A percentile compares a stretch with the other conserved stretches of the same genome.
phyloP scores from a whole-genome alignment of 2,113 vertebrate genomes.

The Grantiella picta region DNA sequence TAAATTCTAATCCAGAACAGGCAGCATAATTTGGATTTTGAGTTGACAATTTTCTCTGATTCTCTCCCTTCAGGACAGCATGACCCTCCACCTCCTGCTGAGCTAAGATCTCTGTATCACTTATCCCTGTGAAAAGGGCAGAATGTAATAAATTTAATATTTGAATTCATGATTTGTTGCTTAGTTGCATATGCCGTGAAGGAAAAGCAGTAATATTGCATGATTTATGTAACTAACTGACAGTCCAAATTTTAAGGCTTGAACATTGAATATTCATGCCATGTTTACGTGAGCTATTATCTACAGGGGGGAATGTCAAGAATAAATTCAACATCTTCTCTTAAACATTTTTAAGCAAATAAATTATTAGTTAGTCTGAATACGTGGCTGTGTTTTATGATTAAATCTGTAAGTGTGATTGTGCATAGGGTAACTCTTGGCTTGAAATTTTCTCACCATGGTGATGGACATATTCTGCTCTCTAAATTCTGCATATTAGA shows the following conservation, averaged over 20 bases:
- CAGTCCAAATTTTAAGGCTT: neutral
- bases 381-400: neutral
- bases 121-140: neutral
- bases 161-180: slow-evolving; percentile 7
- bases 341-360: neutral
- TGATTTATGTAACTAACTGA: neutral
- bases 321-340: neutral
- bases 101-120: neutral
- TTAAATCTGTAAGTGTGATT: neutral
- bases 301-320: neutral
- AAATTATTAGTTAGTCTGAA: neutral
- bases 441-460: neutral
- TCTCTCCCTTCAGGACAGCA: neutral
- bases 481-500: neutral
- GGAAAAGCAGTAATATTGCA: neutral
- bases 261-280: slow-evolving; percentile 7
- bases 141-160: neutral
- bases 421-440: neutral
- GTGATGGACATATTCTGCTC: neutral
- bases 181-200: neutral
- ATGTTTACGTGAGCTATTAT: neutral
- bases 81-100: neutral
- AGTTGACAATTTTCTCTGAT: neutral
- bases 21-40: neutral
- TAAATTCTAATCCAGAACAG: neutral